A percentile compares a stretch with the other conserved stretches of the same genome.
Conservation (phyloP, 1,140 invertebrate genomes). For the Ganaspis sp. region DNA sequence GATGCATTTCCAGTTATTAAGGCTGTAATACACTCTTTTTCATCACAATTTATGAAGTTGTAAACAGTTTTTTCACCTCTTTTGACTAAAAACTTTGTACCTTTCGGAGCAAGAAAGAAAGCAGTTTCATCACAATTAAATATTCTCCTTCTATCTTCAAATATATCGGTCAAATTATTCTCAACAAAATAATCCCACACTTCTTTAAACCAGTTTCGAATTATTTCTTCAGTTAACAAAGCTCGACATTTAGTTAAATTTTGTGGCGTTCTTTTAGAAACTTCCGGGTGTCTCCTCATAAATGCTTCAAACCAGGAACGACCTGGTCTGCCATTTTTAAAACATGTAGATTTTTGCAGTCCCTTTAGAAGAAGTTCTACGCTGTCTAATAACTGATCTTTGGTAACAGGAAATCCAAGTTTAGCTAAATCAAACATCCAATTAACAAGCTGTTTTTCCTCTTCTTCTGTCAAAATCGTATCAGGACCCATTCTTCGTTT, state of each 20-base stretch:
- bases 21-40: slow-evolving; percentile 70
- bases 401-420: not conserved
- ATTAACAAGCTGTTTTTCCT: not conserved
- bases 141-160: slow-evolving; percentile 48
- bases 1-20: slow-evolving; percentile 64
- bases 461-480: not conserved
- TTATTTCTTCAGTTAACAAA: too few species aligned
- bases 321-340: not conserved
- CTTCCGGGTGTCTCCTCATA: not conserved
- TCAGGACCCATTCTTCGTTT: not conserved
- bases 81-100: slow-evolving; percentile 55
- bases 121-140: slow-evolving; percentile 68
- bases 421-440: not conserved
- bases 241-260: not conserved
- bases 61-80: slow-evolving; percentile 61
- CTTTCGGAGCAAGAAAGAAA: slow-evolving; percentile 63
- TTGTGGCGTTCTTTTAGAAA: not conserved
- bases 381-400: too few species aligned
- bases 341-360: not conserved
- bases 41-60: slow-evolving; percentile 59
- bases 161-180: slow-evolving; percentile 32
- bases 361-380: too few species aligned
- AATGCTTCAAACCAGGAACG: not conserved
- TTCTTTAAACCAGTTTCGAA: slow-evolving; percentile 14
- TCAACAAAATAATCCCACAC: slow-evolving; percentile 9